Conservation (phyloP, 2,797 vertebrate genomes). For the Nyctibius grandis region DNA sequence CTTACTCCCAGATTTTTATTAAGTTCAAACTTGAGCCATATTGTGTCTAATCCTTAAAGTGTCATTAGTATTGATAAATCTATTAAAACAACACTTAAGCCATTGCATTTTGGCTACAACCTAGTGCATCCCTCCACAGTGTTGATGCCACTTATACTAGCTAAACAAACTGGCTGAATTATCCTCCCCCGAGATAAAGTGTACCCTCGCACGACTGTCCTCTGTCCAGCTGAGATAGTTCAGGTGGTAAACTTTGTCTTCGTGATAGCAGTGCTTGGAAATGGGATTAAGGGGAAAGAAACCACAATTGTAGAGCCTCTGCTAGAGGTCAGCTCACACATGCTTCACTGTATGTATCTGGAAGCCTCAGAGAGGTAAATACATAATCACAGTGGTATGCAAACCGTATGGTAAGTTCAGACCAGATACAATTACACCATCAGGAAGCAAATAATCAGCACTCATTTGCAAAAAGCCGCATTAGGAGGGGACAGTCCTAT, state of each 20-base stretch:
- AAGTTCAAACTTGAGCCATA: background rate
- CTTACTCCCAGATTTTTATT: background rate
- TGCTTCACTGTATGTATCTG: conserved; percentile 41
- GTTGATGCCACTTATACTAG: background rate
- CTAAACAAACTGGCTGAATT: background rate
- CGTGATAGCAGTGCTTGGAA: background rate
- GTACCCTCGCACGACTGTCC: background rate
- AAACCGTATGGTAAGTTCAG: conserved; percentile 49
- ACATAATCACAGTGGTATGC: conserved; percentile 62
- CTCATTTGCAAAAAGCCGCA: conserved; percentile 56
- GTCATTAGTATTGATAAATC: background rate
- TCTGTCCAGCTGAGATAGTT: background rate
- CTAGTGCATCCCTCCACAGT: background rate
- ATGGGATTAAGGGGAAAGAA: background rate
- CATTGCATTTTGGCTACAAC: background rate
- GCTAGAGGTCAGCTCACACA: conserved; percentile 61
- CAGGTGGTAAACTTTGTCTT: conserved; percentile 9
- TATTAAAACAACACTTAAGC: background rate
- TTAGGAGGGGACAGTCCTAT: conserved; percentile 49
- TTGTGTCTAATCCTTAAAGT: background rate
- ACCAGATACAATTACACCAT: conserved; percentile 59
- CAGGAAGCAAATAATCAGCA: conserved; percentile 41
- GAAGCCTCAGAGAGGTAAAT: conserved; percentile 59
- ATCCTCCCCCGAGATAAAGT: background rate
- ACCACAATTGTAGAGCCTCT: conserved; percentile 22